Percentiles rank a stretch among this genome's conserved stretches.
Conservation (phyloP, 2,797 vertebrate genomes). For the Chaetophractus vellerosus region DNA sequence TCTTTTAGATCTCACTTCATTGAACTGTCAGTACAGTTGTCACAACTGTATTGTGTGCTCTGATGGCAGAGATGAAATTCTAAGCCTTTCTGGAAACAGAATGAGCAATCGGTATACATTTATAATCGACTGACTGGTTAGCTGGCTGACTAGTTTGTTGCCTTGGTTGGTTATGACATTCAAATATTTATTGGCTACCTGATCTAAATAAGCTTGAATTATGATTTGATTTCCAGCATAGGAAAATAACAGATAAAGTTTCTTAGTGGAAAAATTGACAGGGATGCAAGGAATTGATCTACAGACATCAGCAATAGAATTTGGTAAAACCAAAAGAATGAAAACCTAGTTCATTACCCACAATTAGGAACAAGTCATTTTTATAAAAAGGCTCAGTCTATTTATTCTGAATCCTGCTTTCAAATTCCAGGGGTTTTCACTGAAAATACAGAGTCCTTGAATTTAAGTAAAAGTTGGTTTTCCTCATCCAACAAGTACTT, state of each 20-base stretch:
- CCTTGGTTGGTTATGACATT: background rate
- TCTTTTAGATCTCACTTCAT: background rate
- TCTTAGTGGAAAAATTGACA: conserved; percentile 24
- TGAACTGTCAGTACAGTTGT: background rate
- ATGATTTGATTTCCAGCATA: conserved; percentile 21
- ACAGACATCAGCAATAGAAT: background rate
- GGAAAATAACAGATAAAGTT: background rate
- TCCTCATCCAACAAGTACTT: background rate
- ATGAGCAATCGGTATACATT: background rate
- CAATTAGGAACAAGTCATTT: background rate
- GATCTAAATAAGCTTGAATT: conserved; percentile 16
- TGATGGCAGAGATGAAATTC: conserved; percentile 47
- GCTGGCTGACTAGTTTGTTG: background rate
- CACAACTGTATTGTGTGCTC: background rate
- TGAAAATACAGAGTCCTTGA: conserved; percentile 10
- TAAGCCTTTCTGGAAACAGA: background rate
- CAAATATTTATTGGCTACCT: background rate
- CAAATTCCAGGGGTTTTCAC: background rate
- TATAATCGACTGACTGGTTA: background rate
- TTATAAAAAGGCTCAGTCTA: background rate
- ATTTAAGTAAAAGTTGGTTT: conserved; percentile 37
- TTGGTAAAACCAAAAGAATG: background rate
- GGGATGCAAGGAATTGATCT: background rate
- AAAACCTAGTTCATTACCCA: background rate
- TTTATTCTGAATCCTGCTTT: background rate